Conservation (phyloP, 2,797 vertebrate genomes). For the Phoeniculus purpureus region DNA sequence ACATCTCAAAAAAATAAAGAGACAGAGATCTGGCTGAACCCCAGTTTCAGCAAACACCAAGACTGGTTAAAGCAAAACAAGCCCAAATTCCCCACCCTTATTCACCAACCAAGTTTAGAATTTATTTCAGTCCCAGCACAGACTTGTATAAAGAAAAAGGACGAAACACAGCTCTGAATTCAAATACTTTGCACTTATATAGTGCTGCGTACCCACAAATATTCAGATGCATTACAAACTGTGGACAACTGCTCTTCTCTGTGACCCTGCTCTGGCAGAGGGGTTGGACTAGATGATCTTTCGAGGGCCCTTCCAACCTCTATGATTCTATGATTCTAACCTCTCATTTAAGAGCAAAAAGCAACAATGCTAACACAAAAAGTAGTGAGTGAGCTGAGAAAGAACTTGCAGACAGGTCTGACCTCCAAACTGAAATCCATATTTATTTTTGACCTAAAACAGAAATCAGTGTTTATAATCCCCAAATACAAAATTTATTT, state of each 20-base stretch:
- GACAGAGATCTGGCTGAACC: not conserved
- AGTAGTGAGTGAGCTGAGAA: not conserved
- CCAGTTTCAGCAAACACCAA: not conserved
- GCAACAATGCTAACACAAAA: not conserved
- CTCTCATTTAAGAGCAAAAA: not conserved
- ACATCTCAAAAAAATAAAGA: not conserved
- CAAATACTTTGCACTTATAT: not conserved
- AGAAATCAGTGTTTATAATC: not conserved
- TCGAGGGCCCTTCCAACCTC: too few relatives aligned
- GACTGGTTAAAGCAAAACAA: not conserved
- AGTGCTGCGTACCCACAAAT: not conserved
- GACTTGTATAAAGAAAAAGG: not conserved
- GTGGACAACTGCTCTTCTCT: not conserved
- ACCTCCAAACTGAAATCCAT: not conserved
- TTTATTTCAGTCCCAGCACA: not conserved
- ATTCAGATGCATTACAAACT: not conserved
- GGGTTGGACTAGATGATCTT: too few relatives aligned
- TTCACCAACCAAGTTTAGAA: not conserved
- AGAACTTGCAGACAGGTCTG: not conserved
- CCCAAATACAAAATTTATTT: not conserved
- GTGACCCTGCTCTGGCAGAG: too few relatives aligned
- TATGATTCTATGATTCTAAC: too few relatives aligned
- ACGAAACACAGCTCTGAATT: not conserved
- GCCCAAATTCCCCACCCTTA: not conserved
- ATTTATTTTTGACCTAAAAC: not conserved